Evolutionary conservation across 30 jellyfish, hydroid and myxozoan species (phyloP), one percentile per base, ranked within the genome.

Genomic region (Turritopsis rubra): DNA sequence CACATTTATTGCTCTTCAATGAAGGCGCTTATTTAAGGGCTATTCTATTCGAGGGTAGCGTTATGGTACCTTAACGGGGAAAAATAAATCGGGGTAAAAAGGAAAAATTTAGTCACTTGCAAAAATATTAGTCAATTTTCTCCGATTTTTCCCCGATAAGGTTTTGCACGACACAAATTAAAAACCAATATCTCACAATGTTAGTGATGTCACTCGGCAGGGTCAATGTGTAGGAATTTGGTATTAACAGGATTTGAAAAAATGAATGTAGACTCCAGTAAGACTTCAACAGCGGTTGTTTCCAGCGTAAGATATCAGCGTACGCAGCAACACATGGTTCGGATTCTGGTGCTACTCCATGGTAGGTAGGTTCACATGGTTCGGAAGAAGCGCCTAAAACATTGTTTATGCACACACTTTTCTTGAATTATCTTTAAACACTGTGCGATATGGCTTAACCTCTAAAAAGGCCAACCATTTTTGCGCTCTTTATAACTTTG

Each of bases 261-360:
- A 81, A 81, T 13, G 88, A 81, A 81, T 81, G 88, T n/a, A 81
- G 8, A 53, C 85, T 81, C 88, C 88, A 81, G 54, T 81, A 81
- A 17, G 88, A 53, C 16, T 81, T 52, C 68, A 81, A 66, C 28
- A 30, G 21, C 53, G 28, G 84, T 26, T 66, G 72, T 21, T 53
- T 53, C 30, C 29, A 53, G 13, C 88, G 52, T 8, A 81, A 24
- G 0, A 0, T 0, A 7, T 66, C 52, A 8, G 88, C 88, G 84
- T 53, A 81, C 29, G 25, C 25, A 19, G 27, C 23, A 0, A 81
- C 88, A 66, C 85, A 54, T 8, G 88, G 88, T 24, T 81, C 88
- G 13, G 85, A 66, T 30, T 81, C 88, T 0, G 84, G 84, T 18
- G 1, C 1, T 16, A 53, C 88, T 21, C 88, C 88, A 21, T 27